Evolutionary conservation across 2,797 vertebrate genomes (phyloP).

Genomic region (Sylvilagus floridanus): DNA sequence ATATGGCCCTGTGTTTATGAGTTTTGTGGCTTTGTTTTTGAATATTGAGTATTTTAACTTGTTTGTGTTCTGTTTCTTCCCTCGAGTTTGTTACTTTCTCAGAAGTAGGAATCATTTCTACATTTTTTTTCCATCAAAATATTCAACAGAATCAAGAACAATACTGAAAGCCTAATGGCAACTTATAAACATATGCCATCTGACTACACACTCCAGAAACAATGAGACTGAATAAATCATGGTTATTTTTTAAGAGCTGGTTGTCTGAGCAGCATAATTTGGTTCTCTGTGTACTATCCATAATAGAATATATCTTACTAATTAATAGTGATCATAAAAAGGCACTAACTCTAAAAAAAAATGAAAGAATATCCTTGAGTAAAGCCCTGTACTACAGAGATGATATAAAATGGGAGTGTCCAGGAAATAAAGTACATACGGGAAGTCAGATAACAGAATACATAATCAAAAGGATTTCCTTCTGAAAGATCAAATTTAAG

Average conservation of each 20-base stretch:
- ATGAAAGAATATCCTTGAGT: slow-evolving; percentile 20
- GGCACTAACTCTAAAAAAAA: neutral
- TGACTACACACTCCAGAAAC: slow-evolving; percentile 53
- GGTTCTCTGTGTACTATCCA: slow-evolving; percentile 47
- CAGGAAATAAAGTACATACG: slow-evolving; percentile 16
- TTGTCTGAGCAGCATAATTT: slow-evolving; percentile 54
- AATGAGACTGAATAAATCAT: neutral
- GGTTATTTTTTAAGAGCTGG: slow-evolving; percentile 40
- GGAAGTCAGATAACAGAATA: slow-evolving; percentile 23
- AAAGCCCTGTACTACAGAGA: neutral
- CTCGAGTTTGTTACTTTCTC: slow-evolving; percentile 11
- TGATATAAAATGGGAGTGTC: neutral
- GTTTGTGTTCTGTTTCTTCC: slow-evolving; percentile 40
- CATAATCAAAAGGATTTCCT: slow-evolving; percentile 19
- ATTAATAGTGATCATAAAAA: slow-evolving; percentile 64
- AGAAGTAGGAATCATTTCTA: neutral
- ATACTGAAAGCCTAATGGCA: slow-evolving; percentile 31
- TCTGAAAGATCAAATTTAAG: slow-evolving; percentile 23
- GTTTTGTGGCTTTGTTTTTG: neutral
- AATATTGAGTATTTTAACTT: slow-evolving; percentile 17
- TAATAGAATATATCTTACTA: slow-evolving; percentile 63
- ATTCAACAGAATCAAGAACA: slow-evolving; percentile 16
- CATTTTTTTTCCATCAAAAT: neutral
- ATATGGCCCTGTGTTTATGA: neutral
- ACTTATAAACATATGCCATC: slow-evolving; percentile 17